Evolutionary conservation across 2,113 vertebrate species (phyloP), one percentile per base, ranked within the genome.

Genomic region (Lagopus muta): DNA sequence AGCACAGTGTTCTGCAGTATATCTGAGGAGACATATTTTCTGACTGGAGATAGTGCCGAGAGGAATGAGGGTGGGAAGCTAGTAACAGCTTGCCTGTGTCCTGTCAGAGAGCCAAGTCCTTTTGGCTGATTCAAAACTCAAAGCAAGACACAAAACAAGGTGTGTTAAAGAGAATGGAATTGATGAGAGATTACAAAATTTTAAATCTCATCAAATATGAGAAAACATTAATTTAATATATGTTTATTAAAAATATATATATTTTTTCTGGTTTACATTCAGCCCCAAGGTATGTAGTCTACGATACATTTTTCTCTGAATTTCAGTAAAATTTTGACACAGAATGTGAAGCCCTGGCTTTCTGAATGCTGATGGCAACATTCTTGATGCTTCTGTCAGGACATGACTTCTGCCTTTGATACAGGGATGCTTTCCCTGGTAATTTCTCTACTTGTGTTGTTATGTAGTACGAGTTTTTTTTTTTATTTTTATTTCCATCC

Each of bases 401-500:
- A 36, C 32, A 36, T 65, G 54, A 66, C 62, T 91, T 79, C 66
- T 85, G 42, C 10, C 14, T 70, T 70, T 79, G n/a, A 2, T 82
- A 82, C 16, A 58, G 16, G 12, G 7, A 30, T 48, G 11, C 15
- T 55, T 67, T 76, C 18, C 24, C 73, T 78, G 24, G 6, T 64
- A 38, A 62, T 86, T 90, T 24, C 15, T 89, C 14, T 74, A 11
- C 78, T 93, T 69, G 11, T 90, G 45, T 64, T 82, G 62, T 42
- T 85, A 73, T 69, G 52, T 60, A 67, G 11, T 81, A 80, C 32
- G 30, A n/a, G 13, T 3, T 11, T 48, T 47, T 45, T 84, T 60
- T 83, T 75, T 80, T 90, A 32, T 79, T 92, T 93, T 88, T 25
- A 32, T 80, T 94, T 91, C 30, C 28, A 71, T 69, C 50, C 13